phyloP scores from a whole-genome alignment of 2,113 vertebrate species.

The Malurus elegans region DNA sequence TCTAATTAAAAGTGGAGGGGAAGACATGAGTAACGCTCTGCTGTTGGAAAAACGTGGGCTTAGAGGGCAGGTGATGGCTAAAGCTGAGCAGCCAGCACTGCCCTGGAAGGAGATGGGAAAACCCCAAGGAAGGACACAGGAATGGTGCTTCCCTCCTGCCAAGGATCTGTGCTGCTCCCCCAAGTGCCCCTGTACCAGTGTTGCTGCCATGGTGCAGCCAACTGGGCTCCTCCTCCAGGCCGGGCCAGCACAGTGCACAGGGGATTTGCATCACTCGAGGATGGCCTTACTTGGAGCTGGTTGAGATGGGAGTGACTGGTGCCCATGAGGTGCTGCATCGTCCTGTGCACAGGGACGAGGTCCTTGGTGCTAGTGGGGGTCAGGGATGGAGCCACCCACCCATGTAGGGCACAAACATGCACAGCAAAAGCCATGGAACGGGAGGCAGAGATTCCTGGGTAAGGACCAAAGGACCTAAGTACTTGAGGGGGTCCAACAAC shows the following conservation, averaged over 20 bases:
- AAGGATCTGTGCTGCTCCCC: background rate
- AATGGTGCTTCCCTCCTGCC: background rate
- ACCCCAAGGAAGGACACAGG: background rate
- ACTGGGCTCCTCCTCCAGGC: background rate
- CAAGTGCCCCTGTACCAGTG: accelerated
- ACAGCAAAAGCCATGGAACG: background rate
- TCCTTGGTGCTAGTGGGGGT: background rate
- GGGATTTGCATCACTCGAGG: background rate
- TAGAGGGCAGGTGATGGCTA: background rate
- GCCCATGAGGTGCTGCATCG: background rate
- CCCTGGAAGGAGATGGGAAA: background rate
- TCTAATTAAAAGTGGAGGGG: background rate
- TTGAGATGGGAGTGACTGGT: background rate
- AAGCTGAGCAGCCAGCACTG: background rate
- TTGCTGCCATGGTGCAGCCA: accelerated
- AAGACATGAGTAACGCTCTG: background rate
- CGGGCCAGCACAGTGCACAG: accelerated
- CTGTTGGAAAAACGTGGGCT: background rate
- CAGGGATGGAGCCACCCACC: background rate
- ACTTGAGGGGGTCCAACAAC: background rate
- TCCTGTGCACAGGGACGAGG: background rate
- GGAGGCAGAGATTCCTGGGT: background rate
- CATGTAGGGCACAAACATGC: accelerated
- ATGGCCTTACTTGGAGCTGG: background rate
- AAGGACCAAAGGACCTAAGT: background rate